phyloP scores from a whole-genome alignment of 2,113 vertebrate species.

The Coturnix japonica region DNA sequence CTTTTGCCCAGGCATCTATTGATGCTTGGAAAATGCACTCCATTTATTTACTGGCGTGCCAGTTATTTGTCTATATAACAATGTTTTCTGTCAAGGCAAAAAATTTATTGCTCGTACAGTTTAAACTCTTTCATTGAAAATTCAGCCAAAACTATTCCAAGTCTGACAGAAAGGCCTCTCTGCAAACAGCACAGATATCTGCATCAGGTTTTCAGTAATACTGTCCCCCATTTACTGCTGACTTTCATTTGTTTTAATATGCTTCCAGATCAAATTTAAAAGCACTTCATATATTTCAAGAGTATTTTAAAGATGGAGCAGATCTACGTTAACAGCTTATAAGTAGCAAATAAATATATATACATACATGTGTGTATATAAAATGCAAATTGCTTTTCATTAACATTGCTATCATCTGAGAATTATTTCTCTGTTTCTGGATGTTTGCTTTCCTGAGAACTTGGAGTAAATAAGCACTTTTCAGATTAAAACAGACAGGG shows the following conservation, averaged over 20 bases:
- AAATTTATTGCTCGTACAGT: slow-evolving; percentile 66
- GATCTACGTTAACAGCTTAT: neutral
- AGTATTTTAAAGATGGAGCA: neutral
- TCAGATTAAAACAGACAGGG: neutral
- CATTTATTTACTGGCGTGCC: slow-evolving; percentile 76
- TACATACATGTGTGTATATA: neutral
- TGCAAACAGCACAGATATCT: neutral
- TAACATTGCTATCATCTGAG: neutral
- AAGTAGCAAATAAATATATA: neutral
- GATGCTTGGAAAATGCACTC: slow-evolving; percentile 61
- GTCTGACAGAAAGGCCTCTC: slow-evolving; percentile 7
- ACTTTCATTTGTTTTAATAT: slow-evolving; percentile 55
- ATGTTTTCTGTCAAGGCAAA: slow-evolving; percentile 80
- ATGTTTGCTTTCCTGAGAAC: neutral
- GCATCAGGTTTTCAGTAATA: slow-evolving; percentile 27
- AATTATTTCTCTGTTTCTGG: slow-evolving; percentile 3
- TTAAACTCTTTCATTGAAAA: slow-evolving; percentile 56
- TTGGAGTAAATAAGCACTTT: neutral
- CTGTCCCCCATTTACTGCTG: slow-evolving; percentile 30
- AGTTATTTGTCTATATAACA: slow-evolving; percentile 79
- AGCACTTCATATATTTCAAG: neutral
- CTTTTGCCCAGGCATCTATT: slow-evolving; percentile 58
- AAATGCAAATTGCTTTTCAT: neutral
- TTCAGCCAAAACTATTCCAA: slow-evolving; percentile 32
- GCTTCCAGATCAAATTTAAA: slow-evolving; percentile 44